These are phyloP conservation scores for Rhynchopsitta pachyrhyncha DNA, from an alignment of 2,113 vertebrate species.

Conservation along the genomic window DNA sequence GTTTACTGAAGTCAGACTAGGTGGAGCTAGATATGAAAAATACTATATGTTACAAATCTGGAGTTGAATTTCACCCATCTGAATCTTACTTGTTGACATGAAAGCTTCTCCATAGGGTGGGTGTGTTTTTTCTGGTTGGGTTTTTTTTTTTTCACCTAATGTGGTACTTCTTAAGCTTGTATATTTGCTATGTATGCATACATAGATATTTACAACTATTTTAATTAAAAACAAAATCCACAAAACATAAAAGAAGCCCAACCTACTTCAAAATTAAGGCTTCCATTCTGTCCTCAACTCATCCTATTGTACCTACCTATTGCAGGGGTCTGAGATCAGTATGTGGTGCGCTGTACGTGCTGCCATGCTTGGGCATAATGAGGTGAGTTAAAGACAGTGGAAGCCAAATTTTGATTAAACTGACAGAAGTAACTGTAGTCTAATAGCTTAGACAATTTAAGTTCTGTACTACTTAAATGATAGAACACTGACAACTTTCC, in stretches of 20 bases:
- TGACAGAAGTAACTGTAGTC: background rate
- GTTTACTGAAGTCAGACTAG: background rate
- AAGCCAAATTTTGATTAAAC: slow-evolving; percentile 17
- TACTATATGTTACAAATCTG: background rate
- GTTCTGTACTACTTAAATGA: background rate
- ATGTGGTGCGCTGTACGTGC: background rate
- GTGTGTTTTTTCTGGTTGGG: background rate
- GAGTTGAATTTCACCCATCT: background rate
- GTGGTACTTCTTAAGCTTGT: background rate
- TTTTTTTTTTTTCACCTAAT: background rate
- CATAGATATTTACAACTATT: background rate
- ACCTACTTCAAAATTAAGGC: background rate
- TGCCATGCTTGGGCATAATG: slow-evolving; percentile 40
- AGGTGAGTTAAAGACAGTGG: slow-evolving; percentile 35
- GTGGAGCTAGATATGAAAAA: background rate
- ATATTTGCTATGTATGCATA: background rate
- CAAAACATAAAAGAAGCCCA: background rate
- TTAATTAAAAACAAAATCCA: background rate
- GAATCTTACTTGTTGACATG: background rate
- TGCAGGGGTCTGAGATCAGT: slow-evolving; percentile 45
- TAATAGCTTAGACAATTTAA: background rate
- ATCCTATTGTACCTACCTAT: slow-evolving; percentile 24
- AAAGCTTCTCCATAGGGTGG: background rate
- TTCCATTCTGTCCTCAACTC: slow-evolving; percentile 51
- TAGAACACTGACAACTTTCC: background rate